Evolutionary conservation across 1,140 invertebrate genomes (phyloP).

Genomic region (Stegodyphus dumicola): DNA sequence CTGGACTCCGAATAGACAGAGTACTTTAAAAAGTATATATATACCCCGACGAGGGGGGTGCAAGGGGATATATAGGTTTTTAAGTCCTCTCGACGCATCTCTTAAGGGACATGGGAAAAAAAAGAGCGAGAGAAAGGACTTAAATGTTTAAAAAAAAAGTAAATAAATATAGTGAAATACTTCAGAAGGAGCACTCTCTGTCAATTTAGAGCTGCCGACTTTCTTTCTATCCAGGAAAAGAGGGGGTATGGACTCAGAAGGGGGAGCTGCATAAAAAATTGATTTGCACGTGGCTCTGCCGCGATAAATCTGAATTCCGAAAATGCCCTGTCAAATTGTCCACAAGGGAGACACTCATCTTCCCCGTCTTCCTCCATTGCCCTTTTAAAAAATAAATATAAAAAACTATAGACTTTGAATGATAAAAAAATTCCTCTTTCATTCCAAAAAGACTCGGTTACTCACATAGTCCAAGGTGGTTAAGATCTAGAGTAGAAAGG

Average conservation of each 20-base stretch:
- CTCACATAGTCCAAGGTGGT: background rate
- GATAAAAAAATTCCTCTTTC: slow-evolving; percentile 3
- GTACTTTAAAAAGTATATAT: slow-evolving; percentile 36
- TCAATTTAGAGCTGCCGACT: slow-evolving; percentile 47
- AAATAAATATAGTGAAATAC: slow-evolving; percentile 43
- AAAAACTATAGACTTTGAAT: slow-evolving; percentile 7
- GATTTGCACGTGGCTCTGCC: slow-evolving; percentile 60
- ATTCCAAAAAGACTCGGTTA: background rate
- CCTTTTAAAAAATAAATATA: background rate
- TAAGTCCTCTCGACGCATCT: slow-evolving; percentile 58
- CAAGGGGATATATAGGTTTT: slow-evolving; percentile 54
- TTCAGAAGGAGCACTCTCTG: slow-evolving; percentile 33
- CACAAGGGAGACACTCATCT: slow-evolving; percentile 61
- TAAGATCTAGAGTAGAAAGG: background rate
- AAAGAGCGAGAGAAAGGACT: slow-evolving; percentile 47
- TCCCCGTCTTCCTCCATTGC: slow-evolving; percentile 11
- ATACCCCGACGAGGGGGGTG: background rate
- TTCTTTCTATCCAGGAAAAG: slow-evolving; percentile 19
- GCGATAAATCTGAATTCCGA: slow-evolving; percentile 62
- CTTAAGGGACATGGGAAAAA: slow-evolving; percentile 47
- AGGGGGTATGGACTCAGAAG: background rate
- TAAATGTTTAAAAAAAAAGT: slow-evolving; percentile 32
- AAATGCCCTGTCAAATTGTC: slow-evolving; percentile 62
- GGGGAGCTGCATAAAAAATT: slow-evolving; percentile 54
- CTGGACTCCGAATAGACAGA: slow-evolving; percentile 37